Percentiles rank a stretch among this genome's conserved stretches.
These are phyloP conservation scores for Rattus rattus DNA, from an alignment of 2,113 vertebrate species.

Conservation along the genomic window DNA sequence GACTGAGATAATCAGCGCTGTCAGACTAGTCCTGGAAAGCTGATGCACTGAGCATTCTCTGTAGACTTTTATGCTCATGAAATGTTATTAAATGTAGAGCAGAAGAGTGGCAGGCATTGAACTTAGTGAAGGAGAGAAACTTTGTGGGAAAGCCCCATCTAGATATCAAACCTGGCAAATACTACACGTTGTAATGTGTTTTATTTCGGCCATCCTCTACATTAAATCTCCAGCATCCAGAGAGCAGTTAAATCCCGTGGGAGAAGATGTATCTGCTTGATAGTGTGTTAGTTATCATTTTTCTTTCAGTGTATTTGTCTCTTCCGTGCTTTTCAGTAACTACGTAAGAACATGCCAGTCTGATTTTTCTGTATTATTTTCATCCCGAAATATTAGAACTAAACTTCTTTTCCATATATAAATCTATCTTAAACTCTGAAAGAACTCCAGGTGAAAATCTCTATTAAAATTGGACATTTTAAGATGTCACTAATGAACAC, in stretches of 20 bases:
- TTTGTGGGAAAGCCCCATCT: background rate
- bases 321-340: background rate
- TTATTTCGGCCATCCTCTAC: background rate
- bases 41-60: background rate
- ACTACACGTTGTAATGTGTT: background rate
- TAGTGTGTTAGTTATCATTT: background rate
- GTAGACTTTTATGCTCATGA: background rate
- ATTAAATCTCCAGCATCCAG: background rate
- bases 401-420: background rate
- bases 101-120: background rate
- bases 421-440: background rate
- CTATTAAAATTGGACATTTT: background rate
- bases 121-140: background rate
- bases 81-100: background rate
- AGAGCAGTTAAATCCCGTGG: background rate
- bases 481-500: background rate
- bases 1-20: background rate
- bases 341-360: background rate
- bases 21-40: background rate
- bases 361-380: background rate
- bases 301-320: background rate
- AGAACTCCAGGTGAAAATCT: background rate
- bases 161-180: background rate
- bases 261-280: background rate
- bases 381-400: background rate